Base-by-base conservation (phyloP, 2,888 invertebrate species). In the Lycia hirtaria region DNA sequence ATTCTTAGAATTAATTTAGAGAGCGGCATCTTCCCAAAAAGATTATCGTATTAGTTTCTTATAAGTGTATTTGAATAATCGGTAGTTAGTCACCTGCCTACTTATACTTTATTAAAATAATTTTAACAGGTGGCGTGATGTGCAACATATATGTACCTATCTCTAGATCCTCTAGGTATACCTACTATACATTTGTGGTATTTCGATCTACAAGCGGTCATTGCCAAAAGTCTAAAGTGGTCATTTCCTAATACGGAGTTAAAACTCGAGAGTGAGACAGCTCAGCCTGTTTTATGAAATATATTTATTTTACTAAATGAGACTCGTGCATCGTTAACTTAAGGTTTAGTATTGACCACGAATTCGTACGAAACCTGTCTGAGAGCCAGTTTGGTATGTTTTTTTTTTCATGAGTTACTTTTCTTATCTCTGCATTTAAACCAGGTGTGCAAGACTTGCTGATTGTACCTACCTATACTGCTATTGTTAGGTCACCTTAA, bases 171-270 rank as follows among this genome's bases (percentile, higher is more conserved):
- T 14, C n/a, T 40, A 40, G 40, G 22, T 24, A 40, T 22, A 38
- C 24, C n/a, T 38, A 33, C 40, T 54, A 45, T 64, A 69, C 58
- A 72, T 41, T 72, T 73, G 73, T 72, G 76, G 73, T 76, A 76
- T 78, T 81, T 78, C 71, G 71, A 80, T 81, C 73, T 71, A 70
- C 73, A 81, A 81, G 83, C 83, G 86, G 88, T 87, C 88, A 87
- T 87, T 88, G 85, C 87, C 91, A 88, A 92, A 91, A 88, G 80
- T 75, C 78, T 80, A 75, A 86, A 81, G 82, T 81, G 72, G 90
- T 80, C 78, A 76, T 85, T 83, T 82, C 91, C 91, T 83, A 88
- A 82, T 87, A 87, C 78, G 89, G 90, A 67, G 72, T 80, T 84
- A 87, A 88, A 85, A 82, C 82, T 79, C 71, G 67, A 76, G 78